These are phyloP conservation scores for Papilio gigon DNA, from an alignment of 2,888 invertebrate genomes.

Conservation along the genomic window DNA sequence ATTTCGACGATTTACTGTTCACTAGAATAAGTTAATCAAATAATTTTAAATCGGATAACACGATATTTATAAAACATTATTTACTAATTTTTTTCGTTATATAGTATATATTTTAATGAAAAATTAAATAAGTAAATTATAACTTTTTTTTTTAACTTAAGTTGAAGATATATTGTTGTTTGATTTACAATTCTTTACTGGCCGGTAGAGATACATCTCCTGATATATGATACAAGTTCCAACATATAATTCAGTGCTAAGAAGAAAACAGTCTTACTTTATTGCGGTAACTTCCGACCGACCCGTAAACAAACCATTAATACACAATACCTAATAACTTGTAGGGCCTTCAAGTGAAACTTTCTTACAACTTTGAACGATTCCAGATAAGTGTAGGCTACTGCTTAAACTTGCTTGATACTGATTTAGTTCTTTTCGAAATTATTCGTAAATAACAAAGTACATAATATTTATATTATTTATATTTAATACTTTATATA, in stretches of 20 bases:
- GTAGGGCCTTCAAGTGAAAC: neutral
- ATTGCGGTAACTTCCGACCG: neutral
- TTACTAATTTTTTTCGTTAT: too few species aligned
- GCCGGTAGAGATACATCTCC: neutral
- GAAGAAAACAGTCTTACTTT: neutral
- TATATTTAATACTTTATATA: too few species aligned
- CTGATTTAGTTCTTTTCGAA: neutral
- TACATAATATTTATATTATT: too few species aligned
- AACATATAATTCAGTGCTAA: constrained; percentile 1
- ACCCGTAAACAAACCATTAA: constrained; percentile 11
- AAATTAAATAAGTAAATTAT: too few species aligned
- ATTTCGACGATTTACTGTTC: too few species aligned
- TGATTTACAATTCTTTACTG: neutral
- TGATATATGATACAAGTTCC: neutral
- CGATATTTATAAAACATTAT: too few species aligned
- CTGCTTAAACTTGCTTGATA: neutral
- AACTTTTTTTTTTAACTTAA: too few species aligned
- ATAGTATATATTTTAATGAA: too few species aligned
- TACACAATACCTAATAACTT: constrained; percentile 19
- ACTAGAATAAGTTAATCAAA: too few species aligned
- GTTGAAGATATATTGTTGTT: neutral
- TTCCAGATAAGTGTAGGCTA: constrained; percentile 8
- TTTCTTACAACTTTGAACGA: constrained; percentile 16
- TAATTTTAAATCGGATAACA: too few species aligned
- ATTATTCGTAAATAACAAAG: neutral